A percentile compares a stretch with the other conserved stretches of the same genome.
Conservation (phyloP, 1,140 invertebrate species). For the Bombus impatiens region DNA sequence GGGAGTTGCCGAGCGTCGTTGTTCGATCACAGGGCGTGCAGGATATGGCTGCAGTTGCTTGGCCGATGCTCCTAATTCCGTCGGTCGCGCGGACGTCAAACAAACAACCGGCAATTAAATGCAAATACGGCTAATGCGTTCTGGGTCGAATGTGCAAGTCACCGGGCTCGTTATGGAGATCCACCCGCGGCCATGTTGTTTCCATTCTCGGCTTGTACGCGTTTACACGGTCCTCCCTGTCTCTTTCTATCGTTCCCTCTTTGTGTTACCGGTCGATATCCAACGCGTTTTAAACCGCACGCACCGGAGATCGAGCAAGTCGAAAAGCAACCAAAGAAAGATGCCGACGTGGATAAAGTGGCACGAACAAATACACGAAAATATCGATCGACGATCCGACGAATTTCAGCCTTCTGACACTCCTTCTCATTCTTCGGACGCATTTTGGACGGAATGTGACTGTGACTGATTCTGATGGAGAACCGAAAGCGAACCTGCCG, state of each 20-base stretch:
- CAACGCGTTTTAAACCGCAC: slow-evolving; percentile 53
- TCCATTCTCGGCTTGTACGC: slow-evolving; percentile 58
- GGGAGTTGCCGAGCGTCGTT: neutral
- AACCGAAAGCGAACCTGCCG: neutral
- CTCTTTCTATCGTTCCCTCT: neutral
- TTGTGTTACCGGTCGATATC: slow-evolving; percentile 63
- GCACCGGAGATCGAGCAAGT: slow-evolving; percentile 1
- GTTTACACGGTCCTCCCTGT: slow-evolving; percentile 48
- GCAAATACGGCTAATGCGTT: slow-evolving; percentile 81
- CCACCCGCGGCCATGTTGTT: slow-evolving; percentile 74
- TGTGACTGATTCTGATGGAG: neutral
- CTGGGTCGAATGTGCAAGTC: slow-evolving; percentile 78
- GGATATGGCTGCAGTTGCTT: slow-evolving; percentile 48
- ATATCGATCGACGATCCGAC: slow-evolving; percentile 50
- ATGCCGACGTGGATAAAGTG: slow-evolving; percentile 60
- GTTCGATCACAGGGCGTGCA: slow-evolving; percentile 54
- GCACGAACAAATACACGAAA: slow-evolving; percentile 61
- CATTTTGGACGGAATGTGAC: neutral
- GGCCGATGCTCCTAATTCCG: slow-evolving; percentile 70
- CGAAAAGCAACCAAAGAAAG: slow-evolving; percentile 34
- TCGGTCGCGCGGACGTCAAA: slow-evolving; percentile 78
- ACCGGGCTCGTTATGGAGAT: slow-evolving; percentile 78
- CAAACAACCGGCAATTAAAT: slow-evolving; percentile 82
- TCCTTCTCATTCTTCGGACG: neutral
- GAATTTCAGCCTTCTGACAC: slow-evolving; percentile 2